Percentiles rank a stretch among this genome's conserved stretches.
Conservation (phyloP, 2,797 vertebrate genomes). For the Mormyrops attenuatus region DNA sequence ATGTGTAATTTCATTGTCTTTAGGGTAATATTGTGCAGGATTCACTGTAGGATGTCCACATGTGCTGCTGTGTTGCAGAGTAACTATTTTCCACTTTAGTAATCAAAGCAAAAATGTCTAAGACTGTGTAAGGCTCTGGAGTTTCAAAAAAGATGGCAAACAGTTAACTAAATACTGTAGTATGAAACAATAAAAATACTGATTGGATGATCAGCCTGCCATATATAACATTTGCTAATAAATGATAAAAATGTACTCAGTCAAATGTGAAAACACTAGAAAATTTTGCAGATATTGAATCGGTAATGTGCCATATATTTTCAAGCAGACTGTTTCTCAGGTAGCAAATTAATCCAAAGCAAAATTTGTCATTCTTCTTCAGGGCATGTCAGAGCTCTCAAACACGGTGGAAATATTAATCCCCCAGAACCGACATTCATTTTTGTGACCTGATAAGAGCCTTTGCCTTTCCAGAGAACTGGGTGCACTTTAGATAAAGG, state of each 20-base stretch:
- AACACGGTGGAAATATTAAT: not conserved
- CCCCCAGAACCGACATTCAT: not conserved
- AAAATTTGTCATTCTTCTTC: not conserved
- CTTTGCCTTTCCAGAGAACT: not conserved
- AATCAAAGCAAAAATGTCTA: not conserved
- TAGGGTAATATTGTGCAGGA: not conserved
- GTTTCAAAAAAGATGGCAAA: not conserved
- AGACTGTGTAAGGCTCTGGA: not conserved
- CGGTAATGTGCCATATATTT: not conserved
- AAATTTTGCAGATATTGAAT: not conserved
- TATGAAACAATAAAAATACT: not conserved
- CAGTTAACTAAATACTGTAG: not conserved
- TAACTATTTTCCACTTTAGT: not conserved
- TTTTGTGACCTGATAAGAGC: not conserved
- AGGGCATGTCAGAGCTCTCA: not conserved
- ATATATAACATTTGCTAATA: not conserved
- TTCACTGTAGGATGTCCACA: not conserved
- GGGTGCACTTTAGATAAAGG: not conserved
- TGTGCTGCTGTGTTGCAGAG: not conserved
- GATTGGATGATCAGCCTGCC: not conserved
- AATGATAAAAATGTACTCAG: not conserved
- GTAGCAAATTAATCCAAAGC: not conserved
- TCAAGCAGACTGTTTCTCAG: not conserved
- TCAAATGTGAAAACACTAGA: not conserved
- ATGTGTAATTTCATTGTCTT: constrained; percentile 33